Percentiles rank a stretch among this genome's conserved stretches.
phyloP scores from a whole-genome alignment of 35 echinoderm and acorn worm genomes.

The Antedon bifida region DNA sequence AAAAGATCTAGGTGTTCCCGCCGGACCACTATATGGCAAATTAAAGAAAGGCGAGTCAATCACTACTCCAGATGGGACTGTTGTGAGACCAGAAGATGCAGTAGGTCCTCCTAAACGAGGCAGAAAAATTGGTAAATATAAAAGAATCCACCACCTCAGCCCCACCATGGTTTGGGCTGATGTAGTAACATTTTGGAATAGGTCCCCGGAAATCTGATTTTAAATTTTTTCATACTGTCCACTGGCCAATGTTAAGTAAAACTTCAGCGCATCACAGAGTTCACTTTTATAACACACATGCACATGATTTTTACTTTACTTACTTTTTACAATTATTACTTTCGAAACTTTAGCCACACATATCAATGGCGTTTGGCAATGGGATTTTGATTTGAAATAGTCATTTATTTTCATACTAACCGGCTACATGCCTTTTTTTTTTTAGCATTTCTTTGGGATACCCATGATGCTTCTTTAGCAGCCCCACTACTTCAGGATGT shows the following conservation, averaged over 20 bases:
- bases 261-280: too few species aligned
- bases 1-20: constrained; percentile 19
- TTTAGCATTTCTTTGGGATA: constrained; percentile 61
- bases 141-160: too few species aligned
- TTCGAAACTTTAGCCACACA: too few species aligned
- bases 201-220: not conserved
- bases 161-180: too few species aligned
- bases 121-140: constrained; percentile 53
- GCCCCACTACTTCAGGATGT: constrained; percentile 33
- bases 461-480: constrained; percentile 26
- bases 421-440: too few species aligned
- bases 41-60: constrained; percentile 37
- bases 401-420: too few species aligned
- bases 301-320: too few species aligned
- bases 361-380: too few species aligned
- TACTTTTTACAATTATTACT: too few species aligned
- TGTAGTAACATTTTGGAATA: too few species aligned
- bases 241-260: not conserved
- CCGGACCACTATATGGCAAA: constrained; percentile 48
- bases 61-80: constrained; percentile 11
- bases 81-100: constrained; percentile 36
- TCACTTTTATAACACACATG: too few species aligned
- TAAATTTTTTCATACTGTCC: not conserved
- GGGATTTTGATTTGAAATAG: too few species aligned
- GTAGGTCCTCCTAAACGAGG: constrained; percentile 38